phyloP scores from a whole-genome alignment of 92 coral and sea anemone species.

The Blastomussa wellsi region DNA sequence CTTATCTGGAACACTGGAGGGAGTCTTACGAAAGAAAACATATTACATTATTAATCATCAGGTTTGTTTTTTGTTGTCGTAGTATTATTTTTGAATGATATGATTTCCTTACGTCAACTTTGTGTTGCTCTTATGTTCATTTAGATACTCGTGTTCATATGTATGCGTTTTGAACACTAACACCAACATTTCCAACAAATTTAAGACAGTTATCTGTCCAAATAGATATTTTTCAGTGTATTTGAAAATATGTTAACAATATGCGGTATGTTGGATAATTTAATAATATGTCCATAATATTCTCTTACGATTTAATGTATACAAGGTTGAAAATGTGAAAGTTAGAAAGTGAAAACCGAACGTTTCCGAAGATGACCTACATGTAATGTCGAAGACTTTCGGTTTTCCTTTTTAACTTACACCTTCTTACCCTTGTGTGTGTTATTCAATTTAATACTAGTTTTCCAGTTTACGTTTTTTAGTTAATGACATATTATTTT shows the following conservation, averaged over 20 bases:
- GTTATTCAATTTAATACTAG: no score
- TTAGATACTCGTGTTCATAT: not conserved
- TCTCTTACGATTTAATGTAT: no score
- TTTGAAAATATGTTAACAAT: not conserved
- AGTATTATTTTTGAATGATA: not conserved
- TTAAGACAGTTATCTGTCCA: not conserved
- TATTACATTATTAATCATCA: no score
- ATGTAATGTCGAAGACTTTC: no score
- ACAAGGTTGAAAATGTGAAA: no score
- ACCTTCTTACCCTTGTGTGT: no score
- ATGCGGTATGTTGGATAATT: not conserved
- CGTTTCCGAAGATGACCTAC: no score
- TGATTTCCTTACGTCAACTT: not conserved
- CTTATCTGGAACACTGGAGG: no score
- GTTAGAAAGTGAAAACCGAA: no score
- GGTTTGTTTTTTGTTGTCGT: not conserved
- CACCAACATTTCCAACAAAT: not conserved
- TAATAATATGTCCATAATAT: no score
- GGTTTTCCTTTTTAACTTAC: no score
- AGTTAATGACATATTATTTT: not conserved
- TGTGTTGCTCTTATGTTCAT: not conserved
- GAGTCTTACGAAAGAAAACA: no score
- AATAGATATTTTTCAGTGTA: not conserved
- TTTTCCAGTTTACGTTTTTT: not conserved
- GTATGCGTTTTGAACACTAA: not conserved